These are phyloP conservation scores for Drosophila guanche DNA, from an alignment of 1,140 invertebrate genomes.

Conservation along the genomic window DNA sequence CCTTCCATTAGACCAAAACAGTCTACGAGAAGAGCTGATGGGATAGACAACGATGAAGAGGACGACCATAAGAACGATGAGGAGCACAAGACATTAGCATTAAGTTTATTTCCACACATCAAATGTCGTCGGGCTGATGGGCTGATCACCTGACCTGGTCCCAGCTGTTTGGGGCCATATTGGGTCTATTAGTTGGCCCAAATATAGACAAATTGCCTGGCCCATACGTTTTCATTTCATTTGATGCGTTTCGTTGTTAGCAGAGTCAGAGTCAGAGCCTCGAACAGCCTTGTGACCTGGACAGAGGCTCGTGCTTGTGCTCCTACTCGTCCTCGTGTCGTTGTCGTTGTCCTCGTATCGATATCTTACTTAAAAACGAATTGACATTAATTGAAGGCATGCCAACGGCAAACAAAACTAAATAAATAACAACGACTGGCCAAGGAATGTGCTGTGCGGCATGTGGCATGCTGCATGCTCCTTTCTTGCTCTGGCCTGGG, in stretches of 20 bases:
- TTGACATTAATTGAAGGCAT: slow-evolving; percentile 82
- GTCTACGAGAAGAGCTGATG: slow-evolving; percentile 1
- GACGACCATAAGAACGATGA: slow-evolving; percentile 36
- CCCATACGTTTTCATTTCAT: slow-evolving; percentile 74
- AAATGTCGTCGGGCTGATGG: slow-evolving; percentile 53
- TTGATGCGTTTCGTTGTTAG: slow-evolving; percentile 56
- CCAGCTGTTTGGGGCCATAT: slow-evolving; percentile 12
- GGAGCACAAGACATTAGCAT: slow-evolving; percentile 72
- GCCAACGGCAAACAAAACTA: slow-evolving; percentile 78
- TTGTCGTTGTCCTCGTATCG: slow-evolving; percentile 48
- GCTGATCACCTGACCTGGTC: slow-evolving; percentile 61
- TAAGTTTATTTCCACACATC: slow-evolving; percentile 77
- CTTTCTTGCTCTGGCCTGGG: slow-evolving; percentile 14
- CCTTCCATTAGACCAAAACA: slow-evolving; percentile 56
- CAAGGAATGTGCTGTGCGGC: slow-evolving; percentile 51
- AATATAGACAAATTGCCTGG: slow-evolving; percentile 75
- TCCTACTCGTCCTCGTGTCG: neutral
- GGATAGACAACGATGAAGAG: slow-evolving; percentile 23
- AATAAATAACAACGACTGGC: slow-evolving; percentile 76
- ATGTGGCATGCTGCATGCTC: slow-evolving; percentile 44
- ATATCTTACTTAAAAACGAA: slow-evolving; percentile 82
- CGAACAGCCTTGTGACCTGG: too few relatives aligned
- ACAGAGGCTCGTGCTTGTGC: neutral
- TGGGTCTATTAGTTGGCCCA: slow-evolving; percentile 56
- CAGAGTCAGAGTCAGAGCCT: neutral